Conservation (phyloP, 2,888 invertebrate species). For the Tipula confusa region DNA sequence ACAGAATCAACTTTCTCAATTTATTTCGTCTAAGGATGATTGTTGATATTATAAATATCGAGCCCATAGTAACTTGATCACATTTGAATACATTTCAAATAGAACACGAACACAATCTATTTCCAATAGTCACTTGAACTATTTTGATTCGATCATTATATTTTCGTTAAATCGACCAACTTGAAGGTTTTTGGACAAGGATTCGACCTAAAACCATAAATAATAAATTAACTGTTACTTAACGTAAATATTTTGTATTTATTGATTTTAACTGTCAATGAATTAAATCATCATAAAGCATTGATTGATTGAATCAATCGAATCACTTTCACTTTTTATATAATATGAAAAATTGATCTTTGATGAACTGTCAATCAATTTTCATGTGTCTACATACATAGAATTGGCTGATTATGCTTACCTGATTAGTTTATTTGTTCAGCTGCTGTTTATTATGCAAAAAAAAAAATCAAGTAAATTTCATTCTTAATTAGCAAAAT, state of each 20-base stretch:
- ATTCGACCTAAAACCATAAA: not conserved
- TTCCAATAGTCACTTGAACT: too few relatives aligned
- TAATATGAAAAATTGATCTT: conserved; percentile 5
- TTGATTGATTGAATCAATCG: conserved; percentile 12
- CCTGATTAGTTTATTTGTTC: not conserved
- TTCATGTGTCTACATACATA: not conserved
- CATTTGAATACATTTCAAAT: too few relatives aligned
- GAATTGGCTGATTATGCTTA: not conserved
- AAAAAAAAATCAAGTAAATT: not conserved
- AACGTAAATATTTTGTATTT: not conserved
- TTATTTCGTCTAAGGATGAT: too few relatives aligned
- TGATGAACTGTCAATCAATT: not conserved
- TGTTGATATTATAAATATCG: too few relatives aligned
- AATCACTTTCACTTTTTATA: not conserved
- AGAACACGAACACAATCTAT: too few relatives aligned
- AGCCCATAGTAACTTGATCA: too few relatives aligned
- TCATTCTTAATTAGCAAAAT: conserved; percentile 5
- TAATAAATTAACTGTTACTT: not conserved
- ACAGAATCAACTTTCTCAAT: too few relatives aligned
- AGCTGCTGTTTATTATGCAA: not conserved
- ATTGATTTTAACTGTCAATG: not conserved
- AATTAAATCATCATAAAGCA: not conserved
- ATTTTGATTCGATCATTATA: too few relatives aligned
- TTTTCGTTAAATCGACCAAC: not conserved
- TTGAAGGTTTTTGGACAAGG: not conserved